Evolutionary conservation across 1,140 invertebrate species (phyloP), one percentile per base, ranked within the genome.

Genomic region (Holotrichia oblita): DNA sequence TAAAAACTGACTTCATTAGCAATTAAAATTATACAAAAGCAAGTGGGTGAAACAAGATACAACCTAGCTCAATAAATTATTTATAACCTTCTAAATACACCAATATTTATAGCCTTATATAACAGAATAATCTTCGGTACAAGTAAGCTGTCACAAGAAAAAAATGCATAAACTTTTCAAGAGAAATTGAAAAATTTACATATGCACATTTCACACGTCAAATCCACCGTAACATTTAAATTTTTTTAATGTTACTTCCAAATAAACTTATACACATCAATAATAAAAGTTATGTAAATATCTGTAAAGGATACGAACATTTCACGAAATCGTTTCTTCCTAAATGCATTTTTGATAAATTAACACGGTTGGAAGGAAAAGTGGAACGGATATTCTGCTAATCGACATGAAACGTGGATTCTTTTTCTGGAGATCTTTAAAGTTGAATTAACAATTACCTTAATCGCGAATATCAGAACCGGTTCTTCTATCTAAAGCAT

Each of bases 161-260:
- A 69, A 14, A 48, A 69, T 9, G 61, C 27, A 24, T 69, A 69
- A 34, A 69, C 22, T 61, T 20, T 61, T 20, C 22, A 69, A 69
- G 24, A 69, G 6, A 27, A 69, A 69, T 27, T 10, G 6, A 69
- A 8, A 7, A 22, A 69, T 27, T 64, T 48, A 6, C 44, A 64
- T 64, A 64, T 64, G 22, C 59, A 3, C 17, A 24, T 48, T 48
- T 48, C 8, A 10, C 34, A 14, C 4, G 27, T 40, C 27, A n/a
- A n/a, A n/a, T n/a, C n/a, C n/a, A n/a, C n/a, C n/a, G n/a, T n/a
- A n/a, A n/a, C n/a, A n/a, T n/a, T n/a, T n/a, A n/a, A n/a, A n/a
- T n/a, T n/a, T n/a, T n/a, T n/a, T n/a, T n/a, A n/a, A n/a, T n/a
- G n/a, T n/a, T n/a, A n/a, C n/a, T n/a, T n/a, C n/a, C n/a, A n/a